Evolutionary conservation across 1,140 invertebrate species (phyloP).

Genomic region (Nasonia vitripennis): DNA sequence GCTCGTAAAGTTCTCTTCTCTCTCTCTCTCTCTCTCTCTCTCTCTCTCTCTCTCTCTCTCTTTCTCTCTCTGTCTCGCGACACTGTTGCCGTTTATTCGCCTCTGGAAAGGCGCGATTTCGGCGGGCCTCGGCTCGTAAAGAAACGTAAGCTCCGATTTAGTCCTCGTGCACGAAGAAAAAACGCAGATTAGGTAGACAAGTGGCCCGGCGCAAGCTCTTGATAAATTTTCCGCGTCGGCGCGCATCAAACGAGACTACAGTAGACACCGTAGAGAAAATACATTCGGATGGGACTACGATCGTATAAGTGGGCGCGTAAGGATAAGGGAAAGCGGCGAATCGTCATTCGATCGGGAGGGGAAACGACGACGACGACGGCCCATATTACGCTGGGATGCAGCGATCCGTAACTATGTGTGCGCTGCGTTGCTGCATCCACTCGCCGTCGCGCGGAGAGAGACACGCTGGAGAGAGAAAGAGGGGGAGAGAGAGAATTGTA

Average conservation of each 20-base stretch:
- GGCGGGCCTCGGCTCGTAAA: slow-evolving; percentile 23
- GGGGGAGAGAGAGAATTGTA: neutral
- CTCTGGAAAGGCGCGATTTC: slow-evolving; percentile 26
- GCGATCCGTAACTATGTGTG: slow-evolving; percentile 39
- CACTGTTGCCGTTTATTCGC: slow-evolving; percentile 34
- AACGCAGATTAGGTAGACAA: neutral
- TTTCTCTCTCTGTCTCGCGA: neutral
- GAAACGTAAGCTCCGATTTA: slow-evolving; percentile 42
- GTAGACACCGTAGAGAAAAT: neutral
- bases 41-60: no score
- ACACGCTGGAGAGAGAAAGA: neutral
- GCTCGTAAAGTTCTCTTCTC: slow-evolving; percentile 22
- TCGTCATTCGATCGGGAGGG: slow-evolving; percentile 36
- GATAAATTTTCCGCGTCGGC: slow-evolving; percentile 26
- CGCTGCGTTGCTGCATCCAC: slow-evolving; percentile 5
- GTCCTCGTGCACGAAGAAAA: slow-evolving; percentile 9
- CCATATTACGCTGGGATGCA: slow-evolving; percentile 7
- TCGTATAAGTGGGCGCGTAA: slow-evolving; percentile 38
- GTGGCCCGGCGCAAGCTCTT: neutral
- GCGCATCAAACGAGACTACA: neutral
- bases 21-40: no score
- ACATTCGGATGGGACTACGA: neutral
- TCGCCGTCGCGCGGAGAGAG: neutral
- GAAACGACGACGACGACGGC: slow-evolving; percentile 1
- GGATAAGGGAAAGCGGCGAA: slow-evolving; percentile 37